Base-by-base conservation (phyloP, 2,888 invertebrate genomes). In the Pasiphila rectangulata region DNA sequence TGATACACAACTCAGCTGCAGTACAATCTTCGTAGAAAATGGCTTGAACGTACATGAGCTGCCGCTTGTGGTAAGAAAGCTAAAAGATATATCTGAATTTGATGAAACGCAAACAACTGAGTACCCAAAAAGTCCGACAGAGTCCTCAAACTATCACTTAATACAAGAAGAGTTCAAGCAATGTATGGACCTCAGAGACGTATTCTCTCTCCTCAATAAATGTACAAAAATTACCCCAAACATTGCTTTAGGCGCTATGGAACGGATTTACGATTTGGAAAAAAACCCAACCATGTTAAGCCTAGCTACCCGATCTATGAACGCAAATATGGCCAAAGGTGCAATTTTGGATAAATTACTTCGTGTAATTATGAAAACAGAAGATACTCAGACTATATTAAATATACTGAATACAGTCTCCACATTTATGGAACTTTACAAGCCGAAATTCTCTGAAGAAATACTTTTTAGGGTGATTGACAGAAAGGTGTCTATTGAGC, bases 11-110 rank as follows among this genome's bases (percentile, higher is more conserved):
- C 81, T 80, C 50, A 75, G 69, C 42, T 79, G 71, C 38, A 85
- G 81, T 54, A 90, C 90, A 5, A 90, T 93, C 46, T 71, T 94
- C 32, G 79, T 93, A 41, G 93, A 94, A 77, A 92, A 92, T 68
- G 93, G 93, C 2, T 76, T 85, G n/a, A 88, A 90, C 42, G 92
- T 94, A 13, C 91, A 92, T 60, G 94, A 94, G 69, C 82, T 94
- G 35, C 93, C 93, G 1, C 79, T 93, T 7, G 89, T 93, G 39
- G 90, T 94, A 16, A 85, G 90, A 43, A 90, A 82, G 67, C 63
- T 89, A 20, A 84, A 76, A 61, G 78, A 90, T 56, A 59, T 90
- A 20, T 63, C 75, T 3, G 75, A 77, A 19, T 66, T 83, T 3
- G 69, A 75, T 2, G 64, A 71, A n/a, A 62, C 66, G 43, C 59